phyloP scores from a whole-genome alignment of 2,888 invertebrate genomes.

The Drosophila buzzatii region DNA sequence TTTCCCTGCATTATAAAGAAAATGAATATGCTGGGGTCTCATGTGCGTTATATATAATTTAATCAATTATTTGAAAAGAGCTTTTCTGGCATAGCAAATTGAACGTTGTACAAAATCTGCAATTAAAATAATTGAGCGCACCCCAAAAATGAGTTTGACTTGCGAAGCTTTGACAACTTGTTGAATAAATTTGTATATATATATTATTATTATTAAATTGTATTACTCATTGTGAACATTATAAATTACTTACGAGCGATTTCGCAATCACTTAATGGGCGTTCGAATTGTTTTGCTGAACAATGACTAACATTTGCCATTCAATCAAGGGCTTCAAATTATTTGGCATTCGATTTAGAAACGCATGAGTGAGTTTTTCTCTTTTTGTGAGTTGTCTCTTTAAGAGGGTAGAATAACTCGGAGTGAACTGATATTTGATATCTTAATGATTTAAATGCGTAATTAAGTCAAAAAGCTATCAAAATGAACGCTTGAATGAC shows the following conservation, averaged over 20 bases:
- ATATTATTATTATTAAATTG: not conserved
- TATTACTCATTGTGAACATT: conserved; percentile 38
- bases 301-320: conserved; percentile 18
- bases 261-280: conserved; percentile 70
- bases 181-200: not conserved
- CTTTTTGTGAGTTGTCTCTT: not conserved
- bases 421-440: not conserved
- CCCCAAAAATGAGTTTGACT: not conserved
- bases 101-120: not conserved
- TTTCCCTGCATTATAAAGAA: not conserved
- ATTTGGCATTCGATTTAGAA: conserved; percentile 66
- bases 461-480: not conserved
- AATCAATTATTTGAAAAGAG: not conserved
- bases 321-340: conserved; percentile 62
- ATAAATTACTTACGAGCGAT: conserved; percentile 75
- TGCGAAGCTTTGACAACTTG: not conserved
- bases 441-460: not conserved
- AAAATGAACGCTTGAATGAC: too few species aligned
- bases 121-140: not conserved
- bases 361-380: conserved; percentile 35
- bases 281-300: conserved; percentile 15
- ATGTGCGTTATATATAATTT: not conserved
- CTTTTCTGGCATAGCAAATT: not conserved
- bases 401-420: not conserved
- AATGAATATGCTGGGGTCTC: not conserved